phyloP scores from a whole-genome alignment of 2,797 vertebrate species.

The Pempheris klunzingeri region DNA sequence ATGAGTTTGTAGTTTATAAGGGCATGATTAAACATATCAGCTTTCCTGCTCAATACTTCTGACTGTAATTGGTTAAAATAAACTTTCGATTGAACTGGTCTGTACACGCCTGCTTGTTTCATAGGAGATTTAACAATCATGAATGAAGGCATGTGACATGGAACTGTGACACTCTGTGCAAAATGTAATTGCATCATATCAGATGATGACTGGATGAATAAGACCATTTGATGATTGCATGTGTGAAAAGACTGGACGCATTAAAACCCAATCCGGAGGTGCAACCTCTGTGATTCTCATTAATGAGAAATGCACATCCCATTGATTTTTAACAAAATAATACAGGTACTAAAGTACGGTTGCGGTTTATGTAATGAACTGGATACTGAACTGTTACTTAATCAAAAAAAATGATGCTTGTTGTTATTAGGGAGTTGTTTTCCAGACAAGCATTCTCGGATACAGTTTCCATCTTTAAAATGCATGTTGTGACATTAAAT shows the following conservation, averaged over 20 bases:
- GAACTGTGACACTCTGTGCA: background rate
- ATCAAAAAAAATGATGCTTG: background rate
- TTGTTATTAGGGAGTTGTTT: background rate
- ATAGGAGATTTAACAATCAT: background rate
- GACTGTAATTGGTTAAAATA: background rate
- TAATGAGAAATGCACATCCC: background rate
- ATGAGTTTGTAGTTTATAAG: background rate
- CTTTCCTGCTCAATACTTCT: background rate
- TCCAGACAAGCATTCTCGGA: background rate
- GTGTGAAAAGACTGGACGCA: background rate
- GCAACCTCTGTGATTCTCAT: background rate
- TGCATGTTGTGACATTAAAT: slow-evolving; percentile 37
- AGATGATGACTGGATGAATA: slow-evolving; percentile 5
- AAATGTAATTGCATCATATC: slow-evolving; percentile 18
- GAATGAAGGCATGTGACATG: background rate
- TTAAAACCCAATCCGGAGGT: background rate
- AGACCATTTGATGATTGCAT: slow-evolving; percentile 22
- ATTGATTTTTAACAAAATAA: background rate
- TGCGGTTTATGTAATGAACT: background rate
- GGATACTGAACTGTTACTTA: background rate
- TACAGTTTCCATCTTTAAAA: background rate
- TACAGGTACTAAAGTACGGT: no score
- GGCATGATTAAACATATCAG: background rate
- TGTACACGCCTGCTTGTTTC: background rate
- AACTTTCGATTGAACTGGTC: background rate